Base-by-base conservation (phyloP, 1,140 invertebrate species). In the Rhizoglyphus robini region DNA sequence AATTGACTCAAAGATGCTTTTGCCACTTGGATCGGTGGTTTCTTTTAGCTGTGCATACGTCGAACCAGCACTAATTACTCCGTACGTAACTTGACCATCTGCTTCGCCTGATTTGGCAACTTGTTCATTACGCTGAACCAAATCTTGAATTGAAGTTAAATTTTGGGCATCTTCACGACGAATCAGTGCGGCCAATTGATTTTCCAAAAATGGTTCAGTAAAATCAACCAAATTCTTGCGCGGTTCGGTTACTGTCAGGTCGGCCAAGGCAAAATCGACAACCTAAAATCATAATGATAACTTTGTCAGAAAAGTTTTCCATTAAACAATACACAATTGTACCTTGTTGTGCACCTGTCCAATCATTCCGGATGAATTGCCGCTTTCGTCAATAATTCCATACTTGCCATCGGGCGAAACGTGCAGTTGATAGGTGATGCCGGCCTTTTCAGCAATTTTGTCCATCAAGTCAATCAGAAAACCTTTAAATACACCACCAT, bases 381-480 rank as follows among this genome's bases (percentile, higher is more conserved):
- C 58, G 18, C 61, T 34, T 18, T 29, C 20, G 20, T 13, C 15
- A 23, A 25, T 30, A 8, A 29, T 15, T 0, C 67, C 67, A 59
- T 59, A 65, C 5, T 29, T 27, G 2, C 32, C 18, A 59, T 65
- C 54, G 15, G 67, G 63, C 73, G 94, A 90, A 71, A 87, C 84
- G 34, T 63, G 48, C 20, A 63, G 25, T 25, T 18, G 30, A 31
- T 63, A 63, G 11, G 41, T n/a, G 18, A 63, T 47, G n/a, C 61
- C 61, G 34, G 61, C 61, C 15, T 47, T 46, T 3, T 46, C 20
- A 11, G 61, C 31, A 23, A 63, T 63, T 3, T n/a, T 29, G 3
- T 47, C 2, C 47, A 63, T 29, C 20, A 63, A 8, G 48, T 63
- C 61, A 20, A 36, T 11, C 27, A 25, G n/a, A 54, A 47, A 63